These are phyloP conservation scores for Andrena flavipes DNA, from an alignment of 2,888 invertebrate genomes.

Conservation along the genomic window DNA sequence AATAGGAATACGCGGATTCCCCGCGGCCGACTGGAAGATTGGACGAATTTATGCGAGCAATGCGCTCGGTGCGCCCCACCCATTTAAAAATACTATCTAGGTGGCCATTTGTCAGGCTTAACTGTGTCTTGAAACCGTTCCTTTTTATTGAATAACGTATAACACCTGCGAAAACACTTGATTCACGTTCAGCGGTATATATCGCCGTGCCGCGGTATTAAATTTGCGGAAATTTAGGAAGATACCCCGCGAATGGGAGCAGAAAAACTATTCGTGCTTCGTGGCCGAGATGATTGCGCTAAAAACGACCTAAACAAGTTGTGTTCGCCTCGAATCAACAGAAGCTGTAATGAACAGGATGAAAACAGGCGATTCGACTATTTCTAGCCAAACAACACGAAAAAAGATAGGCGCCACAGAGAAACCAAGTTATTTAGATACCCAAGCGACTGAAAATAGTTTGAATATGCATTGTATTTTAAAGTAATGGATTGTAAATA, in stretches of 20 bases:
- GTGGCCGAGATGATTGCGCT: neutral
- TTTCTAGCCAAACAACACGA: neutral
- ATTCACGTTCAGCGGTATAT: constrained; percentile 58
- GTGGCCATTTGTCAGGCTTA: constrained; percentile 63
- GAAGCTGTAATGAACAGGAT: neutral
- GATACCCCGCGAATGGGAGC: constrained; percentile 13
- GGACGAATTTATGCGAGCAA: constrained; percentile 65
- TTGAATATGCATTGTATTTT: too few relatives aligned
- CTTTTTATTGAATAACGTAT: constrained; percentile 66
- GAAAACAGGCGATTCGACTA: neutral
- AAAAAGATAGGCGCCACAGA: neutral
- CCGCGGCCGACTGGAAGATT: constrained; percentile 55
- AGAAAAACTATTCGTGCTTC: neutral
- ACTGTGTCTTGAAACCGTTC: constrained; percentile 64
- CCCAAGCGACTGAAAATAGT: too few relatives aligned
- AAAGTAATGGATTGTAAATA: neutral
- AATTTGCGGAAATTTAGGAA: constrained; percentile 52
- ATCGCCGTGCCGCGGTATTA: constrained; percentile 52
- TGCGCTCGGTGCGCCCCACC: constrained; percentile 37
- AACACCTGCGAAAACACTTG: constrained; percentile 68
- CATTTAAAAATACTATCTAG: constrained; percentile 66
- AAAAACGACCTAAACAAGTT: neutral
- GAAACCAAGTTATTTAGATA: neutral
- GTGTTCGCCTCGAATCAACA: neutral
- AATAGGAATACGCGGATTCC: constrained; percentile 59